These are phyloP conservation scores for Dallia pectoralis DNA, from an alignment of 2,797 vertebrate genomes.

Conservation along the genomic window DNA sequence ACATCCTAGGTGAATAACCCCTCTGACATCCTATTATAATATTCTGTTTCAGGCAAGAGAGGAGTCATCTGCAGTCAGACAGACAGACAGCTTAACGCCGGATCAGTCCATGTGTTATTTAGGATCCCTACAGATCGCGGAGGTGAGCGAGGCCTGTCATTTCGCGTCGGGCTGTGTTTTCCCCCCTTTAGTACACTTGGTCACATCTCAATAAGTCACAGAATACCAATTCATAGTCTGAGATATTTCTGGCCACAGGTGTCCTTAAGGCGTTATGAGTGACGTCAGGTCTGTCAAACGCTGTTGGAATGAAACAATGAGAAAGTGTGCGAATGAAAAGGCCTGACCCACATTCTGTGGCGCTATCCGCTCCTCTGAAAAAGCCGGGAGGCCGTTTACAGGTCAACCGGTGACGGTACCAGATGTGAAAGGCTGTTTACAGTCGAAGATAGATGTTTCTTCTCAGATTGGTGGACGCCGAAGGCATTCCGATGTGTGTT, in stretches of 20 bases:
- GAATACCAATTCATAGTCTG: slow-evolving; percentile 11
- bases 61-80: neutral
- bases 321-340: slow-evolving; percentile 69
- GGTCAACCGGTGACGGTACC: slow-evolving; percentile 72
- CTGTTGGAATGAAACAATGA: slow-evolving; percentile 60
- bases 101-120: neutral
- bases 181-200: slow-evolving; percentile 36
- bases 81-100: neutral
- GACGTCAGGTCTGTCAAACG: slow-evolving; percentile 59
- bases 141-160: slow-evolving; percentile 55
- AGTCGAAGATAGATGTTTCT: slow-evolving; percentile 66
- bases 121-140: slow-evolving; percentile 29
- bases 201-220: slow-evolving; percentile 53
- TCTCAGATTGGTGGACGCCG: slow-evolving; percentile 69
- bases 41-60: neutral
- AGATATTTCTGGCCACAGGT: neutral
- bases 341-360: slow-evolving; percentile 69
- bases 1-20: slow-evolving; percentile 4
- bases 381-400: slow-evolving; percentile 70
- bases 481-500: slow-evolving; percentile 70
- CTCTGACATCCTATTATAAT: neutral
- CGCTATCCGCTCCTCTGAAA: slow-evolving; percentile 68
- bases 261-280: slow-evolving; percentile 59
- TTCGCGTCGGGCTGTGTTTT: slow-evolving; percentile 38
- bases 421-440: slow-evolving; percentile 64